A percentile compares a stretch with the other conserved stretches of the same genome.
Evolutionary conservation across 2,113 vertebrate genomes (phyloP).

Genomic region (Peromyscus leucopus): DNA sequence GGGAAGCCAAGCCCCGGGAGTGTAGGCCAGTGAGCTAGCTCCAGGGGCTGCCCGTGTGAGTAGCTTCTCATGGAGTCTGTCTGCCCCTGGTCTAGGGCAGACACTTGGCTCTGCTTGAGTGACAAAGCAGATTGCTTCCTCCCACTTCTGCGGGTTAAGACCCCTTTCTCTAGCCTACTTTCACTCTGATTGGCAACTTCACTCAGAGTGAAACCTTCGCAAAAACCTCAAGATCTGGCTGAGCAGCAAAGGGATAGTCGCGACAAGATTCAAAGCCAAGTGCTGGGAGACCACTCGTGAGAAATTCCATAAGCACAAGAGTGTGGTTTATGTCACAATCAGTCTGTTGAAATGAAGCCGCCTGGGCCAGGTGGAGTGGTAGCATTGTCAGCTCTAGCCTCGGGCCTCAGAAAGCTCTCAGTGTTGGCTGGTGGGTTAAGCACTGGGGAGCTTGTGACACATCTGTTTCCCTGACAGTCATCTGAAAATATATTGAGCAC

Average conservation of each 20-base stretch:
- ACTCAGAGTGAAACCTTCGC: constrained; percentile 79
- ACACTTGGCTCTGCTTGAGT: constrained; percentile 53
- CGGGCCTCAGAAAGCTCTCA: neutral
- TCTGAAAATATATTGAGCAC: neutral
- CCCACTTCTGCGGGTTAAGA: constrained; percentile 71
- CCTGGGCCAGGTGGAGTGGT: constrained; percentile 23
- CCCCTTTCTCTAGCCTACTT: constrained; percentile 80
- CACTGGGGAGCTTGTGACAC: neutral
- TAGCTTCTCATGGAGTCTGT: neutral
- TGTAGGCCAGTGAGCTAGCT: neutral
- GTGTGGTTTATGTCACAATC: constrained; percentile 73
- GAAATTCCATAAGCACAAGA: constrained; percentile 63
- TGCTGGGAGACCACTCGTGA: constrained; percentile 74
- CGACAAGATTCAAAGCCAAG: constrained; percentile 65
- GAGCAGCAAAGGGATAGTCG: constrained; percentile 62
- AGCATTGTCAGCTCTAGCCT: neutral
- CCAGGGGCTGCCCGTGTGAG: neutral
- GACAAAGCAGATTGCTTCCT: constrained; percentile 81
- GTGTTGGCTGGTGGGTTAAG: neutral
- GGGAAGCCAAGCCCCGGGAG: neutral
- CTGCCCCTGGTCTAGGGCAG: neutral
- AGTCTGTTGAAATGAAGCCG: constrained; percentile 55
- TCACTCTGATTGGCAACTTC: constrained; percentile 77
- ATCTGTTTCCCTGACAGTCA: constrained; percentile 1
- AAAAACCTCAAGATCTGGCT: constrained; percentile 74